Evolutionary conservation across 2,797 vertebrate species (phyloP).

Genomic region (Typhlichthys eigenmanni): DNA sequence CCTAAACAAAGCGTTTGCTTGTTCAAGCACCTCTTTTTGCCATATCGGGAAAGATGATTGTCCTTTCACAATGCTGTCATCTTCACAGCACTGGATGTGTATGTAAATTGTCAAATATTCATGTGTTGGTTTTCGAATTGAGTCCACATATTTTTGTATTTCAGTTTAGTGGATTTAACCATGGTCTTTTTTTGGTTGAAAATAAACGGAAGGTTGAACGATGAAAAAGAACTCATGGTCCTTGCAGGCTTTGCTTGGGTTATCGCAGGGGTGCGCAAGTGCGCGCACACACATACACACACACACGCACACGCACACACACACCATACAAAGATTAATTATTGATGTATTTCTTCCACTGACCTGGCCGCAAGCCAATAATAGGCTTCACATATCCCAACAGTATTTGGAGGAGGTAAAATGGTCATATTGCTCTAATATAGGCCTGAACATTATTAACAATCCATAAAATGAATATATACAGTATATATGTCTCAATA

Average conservation of each 20-base stretch:
- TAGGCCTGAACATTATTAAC: constrained; percentile 24
- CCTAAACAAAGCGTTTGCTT: constrained; percentile 66
- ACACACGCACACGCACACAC: background rate
- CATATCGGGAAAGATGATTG: constrained; percentile 61
- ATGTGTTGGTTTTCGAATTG: constrained; percentile 66
- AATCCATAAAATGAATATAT: constrained; percentile 50
- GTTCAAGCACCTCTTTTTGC: constrained; percentile 58
- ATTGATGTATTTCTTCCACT: constrained; percentile 61
- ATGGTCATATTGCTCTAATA: constrained; percentile 60
- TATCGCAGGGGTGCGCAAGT: constrained; percentile 3
- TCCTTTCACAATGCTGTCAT: constrained; percentile 70
- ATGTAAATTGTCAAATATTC: constrained; percentile 65
- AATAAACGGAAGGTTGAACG: constrained; percentile 78
- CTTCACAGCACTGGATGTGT: constrained; percentile 70
- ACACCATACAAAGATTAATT: constrained; percentile 48
- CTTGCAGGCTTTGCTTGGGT: constrained; percentile 61
- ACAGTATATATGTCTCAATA: constrained; percentile 23
- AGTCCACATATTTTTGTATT: constrained; percentile 79
- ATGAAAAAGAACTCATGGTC: constrained; percentile 55
- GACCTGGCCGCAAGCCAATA: constrained; percentile 57
- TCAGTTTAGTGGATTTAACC: constrained; percentile 71
- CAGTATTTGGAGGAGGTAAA: constrained; percentile 51
- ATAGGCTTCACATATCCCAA: constrained; percentile 53
- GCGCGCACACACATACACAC: background rate
- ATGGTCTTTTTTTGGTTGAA: constrained; percentile 64